Conservation (phyloP, 2,888 invertebrate genomes). For the Zygaena filipendulae region DNA sequence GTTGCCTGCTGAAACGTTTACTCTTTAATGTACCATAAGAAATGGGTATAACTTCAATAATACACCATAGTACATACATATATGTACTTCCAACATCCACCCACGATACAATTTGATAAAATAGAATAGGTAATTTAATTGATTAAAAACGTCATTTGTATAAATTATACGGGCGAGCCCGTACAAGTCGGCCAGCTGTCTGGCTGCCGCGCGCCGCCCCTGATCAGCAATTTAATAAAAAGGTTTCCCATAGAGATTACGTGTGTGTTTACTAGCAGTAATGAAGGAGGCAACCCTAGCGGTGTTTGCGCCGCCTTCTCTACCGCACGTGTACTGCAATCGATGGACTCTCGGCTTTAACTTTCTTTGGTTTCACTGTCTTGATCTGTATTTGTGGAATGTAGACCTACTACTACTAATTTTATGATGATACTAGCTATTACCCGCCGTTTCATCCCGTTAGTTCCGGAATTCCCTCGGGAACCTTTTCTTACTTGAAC, state of each 20-base stretch:
- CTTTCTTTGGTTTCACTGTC: constrained; percentile 35
- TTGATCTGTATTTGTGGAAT: no score
- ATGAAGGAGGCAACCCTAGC: constrained; percentile 15
- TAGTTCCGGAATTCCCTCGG: no score
- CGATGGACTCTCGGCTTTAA: constrained; percentile 22
- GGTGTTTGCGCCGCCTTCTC: constrained; percentile 3
- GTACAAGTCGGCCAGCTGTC: constrained; percentile 53
- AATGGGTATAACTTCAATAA: no score
- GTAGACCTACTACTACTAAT: no score
- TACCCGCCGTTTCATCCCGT: no score
- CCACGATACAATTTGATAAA: constrained; percentile 34
- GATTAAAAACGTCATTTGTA: constrained; percentile 30
- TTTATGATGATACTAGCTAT: no score
- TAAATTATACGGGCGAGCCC: constrained; percentile 55
- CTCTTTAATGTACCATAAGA: no score
- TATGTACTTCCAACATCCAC: no score
- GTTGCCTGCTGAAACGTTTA: no score
- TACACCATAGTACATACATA: no score
- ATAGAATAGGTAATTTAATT: constrained; percentile 48
- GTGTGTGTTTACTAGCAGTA: constrained; percentile 11
- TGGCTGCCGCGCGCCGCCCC: constrained; percentile 25
- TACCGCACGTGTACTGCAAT: constrained; percentile 20
- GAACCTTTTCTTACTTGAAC: no score
- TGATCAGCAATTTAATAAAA: constrained; percentile 56
- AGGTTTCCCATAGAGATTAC: constrained; percentile 55